Conservation (phyloP, 1,140 invertebrate genomes). For the Drosophila equinoxialis region DNA sequence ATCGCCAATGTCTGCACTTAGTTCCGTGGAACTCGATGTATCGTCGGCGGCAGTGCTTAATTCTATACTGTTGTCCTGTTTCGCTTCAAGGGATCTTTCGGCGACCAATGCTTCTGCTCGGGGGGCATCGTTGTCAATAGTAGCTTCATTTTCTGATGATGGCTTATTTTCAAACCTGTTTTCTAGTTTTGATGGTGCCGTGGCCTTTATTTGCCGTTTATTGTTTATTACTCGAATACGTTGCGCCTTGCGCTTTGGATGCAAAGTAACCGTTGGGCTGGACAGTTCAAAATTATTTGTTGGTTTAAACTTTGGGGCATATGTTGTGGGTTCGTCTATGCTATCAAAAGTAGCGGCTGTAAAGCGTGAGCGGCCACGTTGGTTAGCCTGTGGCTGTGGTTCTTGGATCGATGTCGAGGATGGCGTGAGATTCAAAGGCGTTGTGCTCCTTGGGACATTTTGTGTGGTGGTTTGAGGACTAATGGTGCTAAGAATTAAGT, state of each 20-base stretch:
- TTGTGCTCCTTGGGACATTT: slow-evolving; percentile 13
- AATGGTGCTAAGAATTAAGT: slow-evolving; percentile 68
- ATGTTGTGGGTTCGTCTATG: slow-evolving; percentile 72
- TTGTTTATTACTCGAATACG: slow-evolving; percentile 48
- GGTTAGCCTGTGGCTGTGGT: slow-evolving; percentile 31
- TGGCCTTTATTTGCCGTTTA: slow-evolving; percentile 19
- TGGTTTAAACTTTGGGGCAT: slow-evolving; percentile 67
- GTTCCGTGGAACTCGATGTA: slow-evolving; percentile 48
- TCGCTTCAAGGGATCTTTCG: slow-evolving; percentile 28
- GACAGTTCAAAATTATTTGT: slow-evolving; percentile 22
- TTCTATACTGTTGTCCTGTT: slow-evolving; percentile 69
- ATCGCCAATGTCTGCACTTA: slow-evolving; percentile 57
- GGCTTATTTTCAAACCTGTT: slow-evolving; percentile 31
- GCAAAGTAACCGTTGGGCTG: slow-evolving; percentile 11
- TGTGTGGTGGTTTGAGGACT: slow-evolving; percentile 47
- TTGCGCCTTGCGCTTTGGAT: slow-evolving; percentile 51
- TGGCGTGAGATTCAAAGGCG: slow-evolving; percentile 28
- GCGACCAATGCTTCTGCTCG: slow-evolving; percentile 70
- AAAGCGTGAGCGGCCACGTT: slow-evolving; percentile 72
- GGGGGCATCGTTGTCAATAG: slow-evolving; percentile 41
- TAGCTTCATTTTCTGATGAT: slow-evolving; percentile 60
- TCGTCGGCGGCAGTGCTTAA: slow-evolving; percentile 22
- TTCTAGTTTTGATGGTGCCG: slow-evolving; percentile 28
- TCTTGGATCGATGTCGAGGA: slow-evolving; percentile 49
- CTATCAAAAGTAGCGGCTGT: slow-evolving; percentile 60